A percentile compares a stretch with the other conserved stretches of the same genome.
These are phyloP conservation scores for Julus scandinavius DNA, from an alignment of 2,888 invertebrate species.

Conservation along the genomic window DNA sequence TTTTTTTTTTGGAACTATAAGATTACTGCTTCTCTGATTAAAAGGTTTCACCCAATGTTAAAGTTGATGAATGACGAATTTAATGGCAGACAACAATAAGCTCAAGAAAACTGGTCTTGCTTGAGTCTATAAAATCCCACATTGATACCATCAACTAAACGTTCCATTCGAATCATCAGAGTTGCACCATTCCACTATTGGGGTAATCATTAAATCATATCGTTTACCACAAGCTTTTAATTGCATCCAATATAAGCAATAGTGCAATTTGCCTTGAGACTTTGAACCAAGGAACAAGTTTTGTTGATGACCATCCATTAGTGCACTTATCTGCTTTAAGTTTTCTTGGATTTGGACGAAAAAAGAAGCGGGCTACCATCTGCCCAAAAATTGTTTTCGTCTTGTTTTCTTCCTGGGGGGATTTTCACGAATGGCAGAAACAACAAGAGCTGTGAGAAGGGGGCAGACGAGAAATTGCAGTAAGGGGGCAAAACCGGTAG, in stretches of 20 bases:
- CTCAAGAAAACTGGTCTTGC: neutral
- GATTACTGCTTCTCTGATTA: too few relatives aligned
- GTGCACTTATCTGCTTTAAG: neutral
- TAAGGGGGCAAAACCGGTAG: conserved; percentile 20
- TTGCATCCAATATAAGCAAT: neutral
- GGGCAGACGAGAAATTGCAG: neutral
- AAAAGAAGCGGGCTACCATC: neutral
- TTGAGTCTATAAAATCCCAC: neutral
- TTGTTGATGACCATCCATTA: neutral
- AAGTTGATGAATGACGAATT: too few relatives aligned
- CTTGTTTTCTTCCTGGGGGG: conserved; percentile 27
- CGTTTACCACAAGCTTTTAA: neutral
- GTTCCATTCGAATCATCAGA: neutral
- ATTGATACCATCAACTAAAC: too few relatives aligned
- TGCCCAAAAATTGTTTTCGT: conserved; percentile 33
- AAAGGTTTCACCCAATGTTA: too few relatives aligned
- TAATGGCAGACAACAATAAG: too few relatives aligned
- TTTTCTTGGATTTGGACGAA: neutral
- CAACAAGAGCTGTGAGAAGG: neutral
- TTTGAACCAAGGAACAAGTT: neutral
- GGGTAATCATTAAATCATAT: neutral
- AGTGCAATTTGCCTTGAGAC: neutral
- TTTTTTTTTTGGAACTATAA: too few relatives aligned
- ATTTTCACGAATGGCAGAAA: neutral
- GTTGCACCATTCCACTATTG: neutral